A percentile compares a stretch with the other conserved stretches of the same genome.
Evolutionary conservation across 2,797 vertebrate species (phyloP).

Genomic region (Notamacropus eugenii): DNA sequence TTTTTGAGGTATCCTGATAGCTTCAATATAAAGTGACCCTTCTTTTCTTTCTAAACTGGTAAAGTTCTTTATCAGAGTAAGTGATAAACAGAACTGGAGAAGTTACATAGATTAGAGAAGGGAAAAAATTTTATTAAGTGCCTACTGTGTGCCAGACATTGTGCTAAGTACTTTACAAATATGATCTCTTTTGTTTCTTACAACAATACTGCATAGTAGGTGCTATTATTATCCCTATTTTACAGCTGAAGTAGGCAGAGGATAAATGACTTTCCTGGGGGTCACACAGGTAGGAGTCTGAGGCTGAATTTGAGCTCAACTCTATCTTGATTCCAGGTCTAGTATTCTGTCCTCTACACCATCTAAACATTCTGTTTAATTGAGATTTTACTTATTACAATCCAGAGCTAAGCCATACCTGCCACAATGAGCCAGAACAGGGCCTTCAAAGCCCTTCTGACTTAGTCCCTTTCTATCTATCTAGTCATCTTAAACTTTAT

Average conservation of each 20-base stretch:
- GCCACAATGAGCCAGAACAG: background rate
- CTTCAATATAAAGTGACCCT: background rate
- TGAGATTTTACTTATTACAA: background rate
- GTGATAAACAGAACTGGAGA: background rate
- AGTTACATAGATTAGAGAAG: background rate
- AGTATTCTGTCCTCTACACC: background rate
- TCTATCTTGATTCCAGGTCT: background rate
- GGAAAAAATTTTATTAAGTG: background rate
- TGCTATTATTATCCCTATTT: no score
- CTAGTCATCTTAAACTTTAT: background rate
- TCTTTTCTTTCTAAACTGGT: background rate
- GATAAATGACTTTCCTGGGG: no score
- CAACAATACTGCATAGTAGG: background rate
- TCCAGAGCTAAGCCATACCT: background rate
- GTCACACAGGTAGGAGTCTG: no score
- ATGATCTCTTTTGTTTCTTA: background rate
- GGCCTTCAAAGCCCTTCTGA: background rate
- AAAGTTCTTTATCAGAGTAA: background rate
- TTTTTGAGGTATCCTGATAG: background rate
- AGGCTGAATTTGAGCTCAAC: no score
- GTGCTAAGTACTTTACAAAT: background rate
- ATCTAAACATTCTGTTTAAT: background rate
- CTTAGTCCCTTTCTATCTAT: background rate
- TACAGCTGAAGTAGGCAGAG: no score
- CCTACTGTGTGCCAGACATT: background rate